These are phyloP conservation scores for Limenitis camilla DNA, from an alignment of 2,888 invertebrate species.

Conservation along the genomic window DNA sequence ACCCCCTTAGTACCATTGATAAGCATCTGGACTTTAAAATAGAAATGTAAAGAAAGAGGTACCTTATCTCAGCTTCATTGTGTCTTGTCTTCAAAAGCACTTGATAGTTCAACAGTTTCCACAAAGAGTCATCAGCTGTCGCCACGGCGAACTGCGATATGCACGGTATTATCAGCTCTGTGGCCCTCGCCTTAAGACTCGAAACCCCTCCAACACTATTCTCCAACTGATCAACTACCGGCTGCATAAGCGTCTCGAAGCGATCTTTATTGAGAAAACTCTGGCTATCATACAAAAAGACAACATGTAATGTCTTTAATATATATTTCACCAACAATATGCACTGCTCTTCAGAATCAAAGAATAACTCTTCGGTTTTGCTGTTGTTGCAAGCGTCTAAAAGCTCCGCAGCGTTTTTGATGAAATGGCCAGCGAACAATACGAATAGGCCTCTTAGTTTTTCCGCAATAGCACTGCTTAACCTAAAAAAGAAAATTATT, in stretches of 20 bases:
- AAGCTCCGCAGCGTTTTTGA: constrained; percentile 86
- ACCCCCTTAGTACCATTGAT: no score
- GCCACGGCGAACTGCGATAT: constrained; percentile 88
- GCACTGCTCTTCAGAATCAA: constrained; percentile 72
- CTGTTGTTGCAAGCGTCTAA: constrained; percentile 79
- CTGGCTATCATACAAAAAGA: constrained; percentile 88
- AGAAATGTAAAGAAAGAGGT: neutral
- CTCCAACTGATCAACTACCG: constrained; percentile 91
- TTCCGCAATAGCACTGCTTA: constrained; percentile 85
- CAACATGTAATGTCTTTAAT: constrained; percentile 81
- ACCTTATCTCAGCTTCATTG: constrained; percentile 80
- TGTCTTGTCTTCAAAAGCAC: constrained; percentile 90
- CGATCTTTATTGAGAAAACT: constrained; percentile 89
- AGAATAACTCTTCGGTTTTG: constrained; percentile 70
- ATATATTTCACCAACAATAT: constrained; percentile 80
- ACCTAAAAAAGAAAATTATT: constrained; percentile 53
- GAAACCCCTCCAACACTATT: constrained; percentile 80
- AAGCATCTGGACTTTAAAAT: neutral
- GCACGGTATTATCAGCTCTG: constrained; percentile 81
- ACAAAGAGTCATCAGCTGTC: constrained; percentile 87
- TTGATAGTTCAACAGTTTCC: constrained; percentile 94
- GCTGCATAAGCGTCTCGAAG: constrained; percentile 88
- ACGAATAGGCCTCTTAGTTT: constrained; percentile 90
- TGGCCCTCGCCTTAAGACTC: constrained; percentile 74
- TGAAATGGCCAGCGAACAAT: constrained; percentile 89